phyloP scores from a whole-genome alignment of 2,888 invertebrate genomes.

The Netelia inedita region DNA sequence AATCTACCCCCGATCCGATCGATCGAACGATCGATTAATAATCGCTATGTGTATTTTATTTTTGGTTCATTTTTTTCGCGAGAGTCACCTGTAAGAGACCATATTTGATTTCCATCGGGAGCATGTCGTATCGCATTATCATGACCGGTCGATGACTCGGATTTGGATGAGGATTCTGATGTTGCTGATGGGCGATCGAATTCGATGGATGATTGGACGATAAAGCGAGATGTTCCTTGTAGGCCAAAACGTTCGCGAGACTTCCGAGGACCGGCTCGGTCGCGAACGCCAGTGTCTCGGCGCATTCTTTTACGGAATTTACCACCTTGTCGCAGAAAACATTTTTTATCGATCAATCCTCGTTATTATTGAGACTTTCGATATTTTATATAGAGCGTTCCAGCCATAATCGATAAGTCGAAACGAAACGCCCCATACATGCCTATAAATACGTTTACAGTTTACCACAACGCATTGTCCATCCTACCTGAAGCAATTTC shows the following conservation, averaged over 20 bases:
- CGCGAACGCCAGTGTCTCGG: slow-evolving; percentile 97
- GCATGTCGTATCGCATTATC: slow-evolving; percentile 93
- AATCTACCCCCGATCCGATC: not conserved
- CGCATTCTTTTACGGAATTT: slow-evolving; percentile 90
- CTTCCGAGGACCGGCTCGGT: slow-evolving; percentile 96
- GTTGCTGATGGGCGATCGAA: slow-evolving; percentile 79
- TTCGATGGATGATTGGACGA: slow-evolving; percentile 77
- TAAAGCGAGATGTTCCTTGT: slow-evolving; percentile 88
- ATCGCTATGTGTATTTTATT: too few relatives aligned
- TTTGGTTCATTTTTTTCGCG: not conserved
- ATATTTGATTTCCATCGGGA: slow-evolving; percentile 97
- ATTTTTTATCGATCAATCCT: not conserved
- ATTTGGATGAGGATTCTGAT: slow-evolving; percentile 72
- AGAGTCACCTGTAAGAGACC: slow-evolving; percentile 94
- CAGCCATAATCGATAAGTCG: too few relatives aligned
- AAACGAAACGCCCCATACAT: too few relatives aligned
- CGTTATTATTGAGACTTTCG: not conserved
- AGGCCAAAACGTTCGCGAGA: slow-evolving; percentile 95
- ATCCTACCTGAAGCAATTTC: slow-evolving; percentile 89
- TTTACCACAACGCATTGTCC: not conserved
- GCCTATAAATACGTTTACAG: too few relatives aligned
- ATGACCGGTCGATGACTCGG: slow-evolving; percentile 87
- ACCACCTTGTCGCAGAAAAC: slow-evolving; percentile 60
- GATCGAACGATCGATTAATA: slow-evolving; percentile 7
- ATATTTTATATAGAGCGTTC: too few relatives aligned